Base-by-base conservation (phyloP, 2,888 invertebrate genomes). In the Pyralis farinalis region DNA sequence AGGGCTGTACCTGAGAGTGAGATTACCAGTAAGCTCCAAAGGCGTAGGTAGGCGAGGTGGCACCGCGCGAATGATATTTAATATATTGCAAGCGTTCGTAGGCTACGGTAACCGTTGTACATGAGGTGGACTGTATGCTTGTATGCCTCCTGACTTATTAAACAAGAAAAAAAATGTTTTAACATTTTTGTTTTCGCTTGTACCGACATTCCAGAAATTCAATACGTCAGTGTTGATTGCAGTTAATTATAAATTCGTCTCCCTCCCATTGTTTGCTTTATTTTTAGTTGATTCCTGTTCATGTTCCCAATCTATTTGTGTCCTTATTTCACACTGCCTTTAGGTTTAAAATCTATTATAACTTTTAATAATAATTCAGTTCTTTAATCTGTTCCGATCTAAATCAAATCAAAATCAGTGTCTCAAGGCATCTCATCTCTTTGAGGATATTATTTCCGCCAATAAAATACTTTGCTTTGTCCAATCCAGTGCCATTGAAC, bases 191-290 rank as follows among this genome's bases (percentile, higher is more conserved):
- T 42, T 27, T 51, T 33, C 52, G 55, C 75, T 54, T 70, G 78
- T 84, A 74, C 78, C 47, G 52, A 16, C 72, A 80, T 81, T 69
- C 75, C 69, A 64, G 87, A 86, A 87, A 87, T 87, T 83, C 85
- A 83, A 87, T 88, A 82, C 81, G 82, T 81, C 82, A 84, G 86
- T 81, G 85, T 86, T 87, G 87, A 88, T 88, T 86, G 85, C 87
- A 87, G 87, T 87, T 87, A 87, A 88, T 88, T 88, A 87, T 88
- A 87, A 83, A 85, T 78, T 68, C 81, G 79, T 83, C 83, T 66
- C 84, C 83, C 83, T 81, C 75, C 73, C 69, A 83, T 86, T 82
- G 86, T 83, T 71, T 58, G 47, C 55, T 68, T 78, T 86, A 84
- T 84, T 83, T 81, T 72, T 63, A 70, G 49, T 25, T 8, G n/a